phyloP scores from a whole-genome alignment of 2,888 invertebrate genomes.

The Galerucella calmariensis region DNA sequence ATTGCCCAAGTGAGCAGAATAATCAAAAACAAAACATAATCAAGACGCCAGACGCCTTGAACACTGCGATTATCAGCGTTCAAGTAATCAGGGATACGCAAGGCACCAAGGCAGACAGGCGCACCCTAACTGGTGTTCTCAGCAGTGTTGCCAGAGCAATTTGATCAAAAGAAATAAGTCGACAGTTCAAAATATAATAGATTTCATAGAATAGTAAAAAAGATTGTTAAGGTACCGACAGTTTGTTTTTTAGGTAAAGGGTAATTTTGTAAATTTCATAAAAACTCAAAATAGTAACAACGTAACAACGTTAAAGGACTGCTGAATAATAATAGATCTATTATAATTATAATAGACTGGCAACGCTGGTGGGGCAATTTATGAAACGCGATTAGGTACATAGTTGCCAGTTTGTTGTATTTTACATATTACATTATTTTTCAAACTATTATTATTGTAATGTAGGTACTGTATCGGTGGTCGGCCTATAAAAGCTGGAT shows the following conservation, averaged over 20 bases:
- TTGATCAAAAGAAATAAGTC: conserved; percentile 3
- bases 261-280: conserved; percentile 7
- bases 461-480: conserved; percentile 5
- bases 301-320: conserved; percentile 6
- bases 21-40: background rate
- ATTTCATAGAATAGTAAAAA: conserved; percentile 8
- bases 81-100: conserved; percentile 7
- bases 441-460: conserved; percentile 3
- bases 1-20: conserved; percentile 3
- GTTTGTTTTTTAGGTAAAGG: background rate
- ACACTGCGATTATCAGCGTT: background rate
- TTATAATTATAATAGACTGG: conserved; percentile 4
- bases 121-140: conserved; percentile 2
- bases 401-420: conserved; percentile 6
- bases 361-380: conserved; percentile 1
- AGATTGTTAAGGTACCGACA: background rate
- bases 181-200: conserved; percentile 3
- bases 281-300: conserved; percentile 5
- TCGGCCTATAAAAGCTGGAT: conserved; percentile 6
- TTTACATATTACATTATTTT: conserved; percentile 5
- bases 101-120: background rate
- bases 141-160: conserved; percentile 1
- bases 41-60: conserved; percentile 3
- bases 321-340: conserved; percentile 5
- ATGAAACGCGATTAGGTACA: conserved; percentile 8